Evolutionary conservation across 2,888 invertebrate genomes (phyloP).

Genomic region (Pachydiplax longipennis): DNA sequence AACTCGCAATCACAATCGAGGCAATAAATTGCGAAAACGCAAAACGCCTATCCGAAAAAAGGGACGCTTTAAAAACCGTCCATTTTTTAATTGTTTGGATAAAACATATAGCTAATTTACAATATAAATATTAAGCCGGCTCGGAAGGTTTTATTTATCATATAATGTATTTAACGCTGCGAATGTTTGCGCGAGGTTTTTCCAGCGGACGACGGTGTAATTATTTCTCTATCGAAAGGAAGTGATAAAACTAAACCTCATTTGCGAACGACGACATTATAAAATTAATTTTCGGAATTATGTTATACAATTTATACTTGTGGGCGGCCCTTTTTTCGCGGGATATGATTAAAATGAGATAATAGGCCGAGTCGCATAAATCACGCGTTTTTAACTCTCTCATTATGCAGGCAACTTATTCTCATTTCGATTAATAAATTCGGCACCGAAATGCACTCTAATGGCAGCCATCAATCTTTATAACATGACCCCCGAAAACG

Average conservation of each 20-base stretch:
- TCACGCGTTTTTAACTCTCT: slow-evolving; percentile 17
- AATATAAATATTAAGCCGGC: slow-evolving; percentile 24
- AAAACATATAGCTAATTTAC: slow-evolving; percentile 1
- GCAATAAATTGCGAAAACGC: slow-evolving; percentile 37
- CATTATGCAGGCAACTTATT: slow-evolving; percentile 40
- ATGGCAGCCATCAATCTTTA: slow-evolving; percentile 44
- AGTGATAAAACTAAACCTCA: neutral
- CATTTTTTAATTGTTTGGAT: slow-evolving; percentile 3
- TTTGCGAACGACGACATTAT: neutral
- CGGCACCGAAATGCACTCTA: neutral
- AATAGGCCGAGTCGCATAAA: slow-evolving; percentile 30
- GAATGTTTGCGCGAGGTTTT: neutral
- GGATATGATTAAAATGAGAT: slow-evolving; percentile 40
- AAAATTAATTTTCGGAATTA: slow-evolving; percentile 32
- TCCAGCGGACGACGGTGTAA: neutral
- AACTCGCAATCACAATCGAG: slow-evolving; percentile 42
- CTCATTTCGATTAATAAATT: slow-evolving; percentile 40
- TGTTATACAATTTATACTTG: slow-evolving; percentile 15
- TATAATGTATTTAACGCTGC: slow-evolving; percentile 4
- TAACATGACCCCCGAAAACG: slow-evolving; percentile 11
- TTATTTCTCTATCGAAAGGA: slow-evolving; percentile 8
- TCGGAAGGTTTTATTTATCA: neutral
- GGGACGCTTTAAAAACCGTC: neutral
- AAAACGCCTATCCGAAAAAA: slow-evolving; percentile 31
- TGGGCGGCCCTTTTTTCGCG: neutral